Evolutionary conservation across 2,113 vertebrate species (phyloP).

Genomic region (Platichthys stellatus): DNA sequence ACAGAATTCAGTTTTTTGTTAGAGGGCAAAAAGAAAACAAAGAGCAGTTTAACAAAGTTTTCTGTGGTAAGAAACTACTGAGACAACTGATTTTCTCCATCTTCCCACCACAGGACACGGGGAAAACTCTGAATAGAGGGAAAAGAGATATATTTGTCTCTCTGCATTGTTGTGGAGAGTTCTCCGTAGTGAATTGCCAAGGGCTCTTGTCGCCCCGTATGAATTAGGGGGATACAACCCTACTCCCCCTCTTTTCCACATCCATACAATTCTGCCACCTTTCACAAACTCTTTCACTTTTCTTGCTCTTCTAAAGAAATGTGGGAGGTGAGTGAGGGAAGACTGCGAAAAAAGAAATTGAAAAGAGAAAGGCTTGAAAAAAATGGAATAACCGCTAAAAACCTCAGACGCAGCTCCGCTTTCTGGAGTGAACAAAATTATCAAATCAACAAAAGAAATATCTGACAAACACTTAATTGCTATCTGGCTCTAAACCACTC

Average conservation of each 20-base stretch:
- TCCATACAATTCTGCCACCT: slow-evolving; percentile 19
- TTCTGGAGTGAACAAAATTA: not conserved
- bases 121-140: slow-evolving; percentile 1
- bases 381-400: not conserved
- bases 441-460: too few species aligned
- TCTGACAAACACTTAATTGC: too few species aligned
- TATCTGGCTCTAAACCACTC: too few species aligned
- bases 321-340: not conserved
- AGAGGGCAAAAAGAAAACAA: too few species aligned
- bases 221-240: slow-evolving; percentile 21
- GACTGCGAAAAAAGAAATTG: slow-evolving; percentile 6
- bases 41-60: too few species aligned
- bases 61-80: not conserved
- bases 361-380: not conserved
- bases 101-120: not conserved
- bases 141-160: slow-evolving; percentile 1
- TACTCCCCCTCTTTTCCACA: slow-evolving; percentile 17
- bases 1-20: not conserved
- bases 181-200: slow-evolving; percentile 12
- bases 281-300: slow-evolving; percentile 10
- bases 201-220: slow-evolving; percentile 9
- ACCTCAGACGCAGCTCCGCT: not conserved
- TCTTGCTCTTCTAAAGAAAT: not conserved
- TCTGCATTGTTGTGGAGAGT: slow-evolving; percentile 37
- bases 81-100: not conserved